These are phyloP conservation scores for Cyprinodon variegatus DNA, from an alignment of 2,113 vertebrate species.

Conservation along the genomic window DNA sequence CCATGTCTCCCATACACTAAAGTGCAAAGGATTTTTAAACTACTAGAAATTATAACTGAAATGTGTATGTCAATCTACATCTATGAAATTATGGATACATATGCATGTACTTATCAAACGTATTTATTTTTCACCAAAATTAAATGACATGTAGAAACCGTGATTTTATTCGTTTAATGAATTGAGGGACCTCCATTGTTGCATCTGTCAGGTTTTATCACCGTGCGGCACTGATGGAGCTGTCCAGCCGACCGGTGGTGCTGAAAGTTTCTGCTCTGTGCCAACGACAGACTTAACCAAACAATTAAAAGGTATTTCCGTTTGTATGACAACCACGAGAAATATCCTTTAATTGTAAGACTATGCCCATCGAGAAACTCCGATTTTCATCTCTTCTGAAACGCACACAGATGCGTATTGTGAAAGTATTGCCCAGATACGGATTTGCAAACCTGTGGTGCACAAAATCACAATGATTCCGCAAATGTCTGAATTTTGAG, in stretches of 20 bases:
- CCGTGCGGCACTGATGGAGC: slow-evolving; percentile 35
- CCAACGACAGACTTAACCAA: slow-evolving; percentile 74
- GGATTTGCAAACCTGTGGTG: not conserved
- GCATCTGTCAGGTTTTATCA: not conserved
- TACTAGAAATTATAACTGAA: not conserved
- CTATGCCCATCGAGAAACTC: slow-evolving; percentile 63
- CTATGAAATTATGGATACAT: not conserved
- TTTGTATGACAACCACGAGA: slow-evolving; percentile 72
- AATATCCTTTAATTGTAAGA: slow-evolving; percentile 88
- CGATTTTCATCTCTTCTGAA: slow-evolving; percentile 23
- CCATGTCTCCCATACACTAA: not conserved
- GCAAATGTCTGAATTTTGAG: not conserved
- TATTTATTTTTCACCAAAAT: not conserved
- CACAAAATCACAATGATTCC: slow-evolving; percentile 1
- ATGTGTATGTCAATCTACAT: not conserved
- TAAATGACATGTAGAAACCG: not conserved
- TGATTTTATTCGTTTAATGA: not conserved
- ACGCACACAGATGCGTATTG: slow-evolving; percentile 7
- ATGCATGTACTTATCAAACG: not conserved
- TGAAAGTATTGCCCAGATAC: slow-evolving; percentile 2
- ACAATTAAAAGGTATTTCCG: slow-evolving; percentile 85
- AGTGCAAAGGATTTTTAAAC: not conserved
- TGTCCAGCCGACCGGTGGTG: slow-evolving; percentile 58
- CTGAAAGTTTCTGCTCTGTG: slow-evolving; percentile 69
- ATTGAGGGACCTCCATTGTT: not conserved